phyloP scores from a whole-genome alignment of 2,888 invertebrate species.

The Anticlea derivata region DNA sequence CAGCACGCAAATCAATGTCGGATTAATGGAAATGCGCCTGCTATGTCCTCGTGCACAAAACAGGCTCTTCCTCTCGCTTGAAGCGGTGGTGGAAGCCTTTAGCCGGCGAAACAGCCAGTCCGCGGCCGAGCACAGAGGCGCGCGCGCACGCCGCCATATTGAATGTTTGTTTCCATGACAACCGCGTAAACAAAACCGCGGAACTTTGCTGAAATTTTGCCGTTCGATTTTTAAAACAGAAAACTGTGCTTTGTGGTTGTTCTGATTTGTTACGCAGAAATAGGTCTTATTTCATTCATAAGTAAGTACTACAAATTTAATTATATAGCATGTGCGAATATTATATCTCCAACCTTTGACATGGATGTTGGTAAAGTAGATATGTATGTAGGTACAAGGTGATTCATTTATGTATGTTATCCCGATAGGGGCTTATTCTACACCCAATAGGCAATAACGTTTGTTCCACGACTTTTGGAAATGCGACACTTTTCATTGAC shows the following conservation, averaged over 20 bases:
- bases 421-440: too few species aligned
- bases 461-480: too few species aligned
- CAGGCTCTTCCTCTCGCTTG: slow-evolving; percentile 78
- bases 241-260: slow-evolving; percentile 25
- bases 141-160: slow-evolving; percentile 77
- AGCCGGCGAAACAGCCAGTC: slow-evolving; percentile 67
- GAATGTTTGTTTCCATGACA: slow-evolving; percentile 74
- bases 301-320: too few species aligned
- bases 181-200: slow-evolving; percentile 68
- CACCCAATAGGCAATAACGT: too few species aligned
- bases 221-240: slow-evolving; percentile 13
- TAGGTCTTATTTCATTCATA: slow-evolving; percentile 12
- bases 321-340: background rate
- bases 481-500: too few species aligned
- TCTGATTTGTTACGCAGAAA: background rate
- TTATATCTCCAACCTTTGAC: too few species aligned
- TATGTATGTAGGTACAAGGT: too few species aligned
- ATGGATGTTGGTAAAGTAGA: too few species aligned
- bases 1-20: slow-evolving; percentile 50
- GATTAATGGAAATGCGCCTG: slow-evolving; percentile 55
- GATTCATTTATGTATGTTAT: too few species aligned
- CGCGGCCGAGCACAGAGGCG: slow-evolving; percentile 69
- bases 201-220: slow-evolving; percentile 22
- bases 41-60: slow-evolving; percentile 75
- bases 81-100: slow-evolving; percentile 62